These are phyloP conservation scores for Athalia circularis DNA, from an alignment of 2,888 invertebrate genomes.

Conservation along the genomic window DNA sequence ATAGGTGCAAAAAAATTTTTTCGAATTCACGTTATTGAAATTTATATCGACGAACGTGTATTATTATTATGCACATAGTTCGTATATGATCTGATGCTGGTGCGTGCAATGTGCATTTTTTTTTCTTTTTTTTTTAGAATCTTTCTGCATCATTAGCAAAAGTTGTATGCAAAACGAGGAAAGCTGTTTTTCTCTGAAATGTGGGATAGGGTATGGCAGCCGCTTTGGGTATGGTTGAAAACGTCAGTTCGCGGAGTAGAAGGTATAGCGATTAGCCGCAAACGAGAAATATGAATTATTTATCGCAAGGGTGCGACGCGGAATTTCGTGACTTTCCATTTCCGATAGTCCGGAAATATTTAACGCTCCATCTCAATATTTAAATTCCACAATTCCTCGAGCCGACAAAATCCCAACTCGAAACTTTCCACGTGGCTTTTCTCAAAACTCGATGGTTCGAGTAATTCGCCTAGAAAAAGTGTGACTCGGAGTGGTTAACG, in stretches of 20 bases:
- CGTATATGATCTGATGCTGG: background rate
- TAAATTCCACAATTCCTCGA: background rate
- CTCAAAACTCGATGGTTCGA: no score
- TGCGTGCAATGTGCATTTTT: background rate
- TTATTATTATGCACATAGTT: no score
- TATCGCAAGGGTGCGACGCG: background rate
- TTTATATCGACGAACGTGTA: no score
- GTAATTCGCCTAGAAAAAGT: no score
- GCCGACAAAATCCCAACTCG: background rate
- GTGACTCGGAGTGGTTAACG: no score
- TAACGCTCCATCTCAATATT: slow-evolving; percentile 3
- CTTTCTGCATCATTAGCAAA: slow-evolving; percentile 14
- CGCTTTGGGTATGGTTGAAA: background rate
- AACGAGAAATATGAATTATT: slow-evolving; percentile 42
- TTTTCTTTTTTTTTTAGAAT: background rate
- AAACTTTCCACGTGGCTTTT: no score
- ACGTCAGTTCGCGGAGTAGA: slow-evolving; percentile 9
- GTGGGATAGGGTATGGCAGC: slow-evolving; percentile 3
- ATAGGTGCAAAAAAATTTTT: no score
- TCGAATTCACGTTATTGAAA: no score
- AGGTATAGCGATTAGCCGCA: slow-evolving; percentile 38
- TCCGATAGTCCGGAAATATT: slow-evolving; percentile 31
- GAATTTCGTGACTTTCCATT: slow-evolving; percentile 9
- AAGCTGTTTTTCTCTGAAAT: background rate
- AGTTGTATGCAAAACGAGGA: background rate